Evolutionary conservation across 2,888 invertebrate species (phyloP), one percentile per base, ranked within the genome.

Genomic region (Lissocephala sabroskyi): DNA sequence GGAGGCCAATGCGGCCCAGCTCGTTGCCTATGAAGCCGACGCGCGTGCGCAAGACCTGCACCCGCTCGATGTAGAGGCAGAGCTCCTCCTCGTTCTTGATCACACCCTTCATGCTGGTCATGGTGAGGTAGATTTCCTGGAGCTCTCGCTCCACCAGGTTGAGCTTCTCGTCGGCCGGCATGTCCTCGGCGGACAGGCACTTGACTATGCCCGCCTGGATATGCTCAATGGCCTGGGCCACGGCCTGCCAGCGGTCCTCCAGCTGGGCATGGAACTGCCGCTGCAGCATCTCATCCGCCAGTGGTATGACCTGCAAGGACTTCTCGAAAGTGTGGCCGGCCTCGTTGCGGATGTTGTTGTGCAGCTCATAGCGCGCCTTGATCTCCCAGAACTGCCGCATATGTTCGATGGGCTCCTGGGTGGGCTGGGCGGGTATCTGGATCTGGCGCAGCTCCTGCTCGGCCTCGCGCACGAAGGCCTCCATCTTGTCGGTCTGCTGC

Each of bases 371-470:
- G 68, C 94, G 93, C 0, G 94, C 95, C 82, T 94, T 94, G 37
- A 95, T 83, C 84, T 95, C 95, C 94, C 95, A 95, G 85, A 94
- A 95, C 65, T 92, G 90, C 62, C 93, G 88, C 83, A 94, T 89
- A 68, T 92, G 92, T 44, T 90, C 90, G 7, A 89, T 88, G 1
- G 89, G 88, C 43, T 88, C 88, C 11, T 88, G 82, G 17, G 86
- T 87, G 26, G 89, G 89, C 9, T 88, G 86, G 3, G 74, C 59
- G 1, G 90, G 89, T 49, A 88, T 85, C 47, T 88, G 86, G 29
- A 94, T 88, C 18, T 87, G 85, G 51, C 87, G 87, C 39, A 94
- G 83, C 79, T 92, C 91, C 44, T 88, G 87, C 65, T 92, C 92
- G 0, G 93, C 92, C 45, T 88, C 88, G 55, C 88, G 89, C 80